Evolutionary conservation across 2,888 invertebrate species (phyloP).

Genomic region (Amphiduros pacificus): DNA sequence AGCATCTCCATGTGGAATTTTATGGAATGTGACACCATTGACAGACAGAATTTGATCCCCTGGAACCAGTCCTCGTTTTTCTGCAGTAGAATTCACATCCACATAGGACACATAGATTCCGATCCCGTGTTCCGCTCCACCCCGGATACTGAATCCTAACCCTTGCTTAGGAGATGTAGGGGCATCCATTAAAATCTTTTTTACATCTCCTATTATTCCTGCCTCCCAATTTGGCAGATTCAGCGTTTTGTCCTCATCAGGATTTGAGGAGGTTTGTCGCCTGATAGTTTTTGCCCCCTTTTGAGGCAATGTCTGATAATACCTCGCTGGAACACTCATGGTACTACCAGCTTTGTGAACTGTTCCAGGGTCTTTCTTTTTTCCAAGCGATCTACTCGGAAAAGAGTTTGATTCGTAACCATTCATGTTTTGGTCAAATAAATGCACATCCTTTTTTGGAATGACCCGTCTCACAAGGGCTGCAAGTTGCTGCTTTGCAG

Average conservation of each 20-base stretch:
- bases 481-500: slow-evolving; percentile 42
- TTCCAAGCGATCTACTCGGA: slow-evolving; percentile 1
- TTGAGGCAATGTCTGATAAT: background rate
- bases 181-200: background rate
- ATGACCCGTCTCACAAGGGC: slow-evolving; percentile 42
- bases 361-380: slow-evolving; percentile 7
- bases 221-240: slow-evolving; percentile 19
- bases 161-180: slow-evolving; percentile 6
- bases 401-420: slow-evolving; percentile 8
- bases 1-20: slow-evolving; percentile 50
- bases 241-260: too few relatives aligned
- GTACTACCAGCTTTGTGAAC: slow-evolving; percentile 3
- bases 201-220: background rate
- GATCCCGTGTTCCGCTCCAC: slow-evolving; percentile 89
- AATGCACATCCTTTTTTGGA: slow-evolving; percentile 34
- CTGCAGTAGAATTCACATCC: slow-evolving; percentile 89
- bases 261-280: too few relatives aligned
- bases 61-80: slow-evolving; percentile 72
- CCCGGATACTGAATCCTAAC: slow-evolving; percentile 88
- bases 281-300: too few relatives aligned
- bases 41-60: slow-evolving; percentile 94
- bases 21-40: slow-evolving; percentile 81
- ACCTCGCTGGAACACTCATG: slow-evolving; percentile 9
- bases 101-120: slow-evolving; percentile 95
- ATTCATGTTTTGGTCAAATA: slow-evolving; percentile 36